Evolutionary conservation across 2,888 invertebrate genomes (phyloP).

Genomic region (Leucophenga montana): DNA sequence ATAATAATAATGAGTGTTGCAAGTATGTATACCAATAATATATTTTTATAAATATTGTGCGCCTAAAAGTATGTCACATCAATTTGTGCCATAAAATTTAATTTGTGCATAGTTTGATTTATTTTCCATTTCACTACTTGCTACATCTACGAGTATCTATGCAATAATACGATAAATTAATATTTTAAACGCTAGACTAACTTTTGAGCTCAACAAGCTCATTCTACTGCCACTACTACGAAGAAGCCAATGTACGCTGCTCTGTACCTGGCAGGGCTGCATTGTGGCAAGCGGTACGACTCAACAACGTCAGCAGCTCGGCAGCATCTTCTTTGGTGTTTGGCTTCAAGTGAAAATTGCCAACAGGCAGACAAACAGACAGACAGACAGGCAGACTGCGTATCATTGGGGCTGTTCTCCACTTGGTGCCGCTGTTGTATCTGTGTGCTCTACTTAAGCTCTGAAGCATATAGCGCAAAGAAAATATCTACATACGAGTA

Average conservation of each 20-base stretch:
- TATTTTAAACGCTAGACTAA: slow-evolving; percentile 14
- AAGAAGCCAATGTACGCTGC: background rate
- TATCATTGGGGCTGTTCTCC: too few species aligned
- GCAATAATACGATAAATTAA: background rate
- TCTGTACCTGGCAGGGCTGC: background rate
- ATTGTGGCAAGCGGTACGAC: background rate
- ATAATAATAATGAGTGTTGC: background rate
- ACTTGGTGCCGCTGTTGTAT: too few species aligned
- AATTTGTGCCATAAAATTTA: background rate
- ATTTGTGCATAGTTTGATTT: slow-evolving; percentile 3
- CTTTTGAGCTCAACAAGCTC: slow-evolving; percentile 15
- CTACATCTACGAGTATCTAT: background rate
- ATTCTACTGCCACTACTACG: too few species aligned
- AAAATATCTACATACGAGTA: background rate
- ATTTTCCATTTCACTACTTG: background rate
- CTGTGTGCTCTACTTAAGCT: slow-evolving; percentile 12
- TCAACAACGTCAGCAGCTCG: background rate
- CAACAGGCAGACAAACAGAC: background rate
- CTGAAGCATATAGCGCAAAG: background rate
- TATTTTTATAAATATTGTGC: background rate
- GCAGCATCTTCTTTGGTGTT: too few species aligned
- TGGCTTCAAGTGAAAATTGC: slow-evolving; percentile 2
- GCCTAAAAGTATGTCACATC: slow-evolving; percentile 18
- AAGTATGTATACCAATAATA: background rate
- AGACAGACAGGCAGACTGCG: background rate